phyloP scores from a whole-genome alignment of 2,888 invertebrate genomes.

The Fissipunctia ypsillon region DNA sequence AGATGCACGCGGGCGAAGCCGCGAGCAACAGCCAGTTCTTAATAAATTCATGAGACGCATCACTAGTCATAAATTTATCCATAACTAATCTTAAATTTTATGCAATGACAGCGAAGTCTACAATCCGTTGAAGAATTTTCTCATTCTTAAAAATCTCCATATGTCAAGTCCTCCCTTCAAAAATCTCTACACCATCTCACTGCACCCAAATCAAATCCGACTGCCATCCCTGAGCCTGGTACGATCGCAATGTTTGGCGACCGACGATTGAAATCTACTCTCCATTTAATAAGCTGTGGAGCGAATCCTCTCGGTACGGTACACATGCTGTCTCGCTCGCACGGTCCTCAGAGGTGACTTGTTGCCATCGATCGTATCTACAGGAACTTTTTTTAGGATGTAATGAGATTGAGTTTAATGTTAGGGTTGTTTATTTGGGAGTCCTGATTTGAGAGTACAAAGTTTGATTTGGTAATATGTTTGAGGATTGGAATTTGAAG shows the following conservation, averaged over 20 bases:
- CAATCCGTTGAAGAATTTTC: background rate
- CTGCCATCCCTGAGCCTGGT: slow-evolving; percentile 44
- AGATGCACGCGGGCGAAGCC: no score
- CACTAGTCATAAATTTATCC: background rate
- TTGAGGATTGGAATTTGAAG: background rate
- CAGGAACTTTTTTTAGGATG: slow-evolving; percentile 31
- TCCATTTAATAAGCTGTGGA: slow-evolving; percentile 73
- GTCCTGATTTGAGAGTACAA: background rate
- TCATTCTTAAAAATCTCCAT: background rate
- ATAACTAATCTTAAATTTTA: background rate
- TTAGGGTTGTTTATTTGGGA: slow-evolving; percentile 28
- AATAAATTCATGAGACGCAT: background rate
- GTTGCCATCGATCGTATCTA: slow-evolving; percentile 47
- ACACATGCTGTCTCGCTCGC: slow-evolving; percentile 42
- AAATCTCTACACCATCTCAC: slow-evolving; percentile 2
- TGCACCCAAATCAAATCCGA: slow-evolving; percentile 25
- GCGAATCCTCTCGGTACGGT: slow-evolving; percentile 37
- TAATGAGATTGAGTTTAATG: slow-evolving; percentile 37
- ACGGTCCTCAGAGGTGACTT: slow-evolving; percentile 50
- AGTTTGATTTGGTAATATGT: slow-evolving; percentile 9
- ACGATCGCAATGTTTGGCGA: slow-evolving; percentile 57
- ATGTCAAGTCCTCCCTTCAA: background rate
- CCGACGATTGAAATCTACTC: slow-evolving; percentile 68
- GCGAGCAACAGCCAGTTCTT: no score
- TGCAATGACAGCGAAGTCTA: background rate